Percentiles rank a stretch among this genome's conserved stretches.
phyloP scores from a whole-genome alignment of 37 sponge, comb jelly and placozoan species.

The Corticium candelabrum region DNA sequence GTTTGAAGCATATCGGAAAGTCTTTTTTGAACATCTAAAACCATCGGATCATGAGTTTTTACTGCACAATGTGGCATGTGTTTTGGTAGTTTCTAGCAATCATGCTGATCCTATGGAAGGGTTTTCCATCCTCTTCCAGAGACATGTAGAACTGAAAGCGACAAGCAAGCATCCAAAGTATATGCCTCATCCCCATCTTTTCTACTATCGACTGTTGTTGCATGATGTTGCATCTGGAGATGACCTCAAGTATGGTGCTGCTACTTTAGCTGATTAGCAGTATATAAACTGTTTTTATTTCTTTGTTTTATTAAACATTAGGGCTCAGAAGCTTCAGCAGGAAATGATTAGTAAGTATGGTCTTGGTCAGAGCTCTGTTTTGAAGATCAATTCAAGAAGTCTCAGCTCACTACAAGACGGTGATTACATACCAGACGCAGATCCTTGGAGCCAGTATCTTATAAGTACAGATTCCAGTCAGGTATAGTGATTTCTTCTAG shows the following conservation, averaged over 20 bases:
- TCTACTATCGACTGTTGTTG: conserved; percentile 55
- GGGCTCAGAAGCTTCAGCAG: conserved; percentile 29
- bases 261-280: no score
- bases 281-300: no score
- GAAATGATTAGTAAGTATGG: conserved; percentile 30
- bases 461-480: no score
- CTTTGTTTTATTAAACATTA: conserved; percentile 3
- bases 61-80: conserved; percentile 32
- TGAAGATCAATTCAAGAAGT: conserved; percentile 46
- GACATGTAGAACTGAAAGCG: conserved; percentile 37
- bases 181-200: conserved; percentile 22
- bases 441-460: background rate
- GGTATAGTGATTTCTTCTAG: no score
- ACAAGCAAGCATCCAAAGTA: conserved; percentile 35
- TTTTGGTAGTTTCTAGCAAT: conserved; percentile 59
- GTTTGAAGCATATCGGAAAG: conserved; percentile 77
- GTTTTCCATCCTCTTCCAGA: conserved; percentile 34
- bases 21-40: conserved; percentile 54
- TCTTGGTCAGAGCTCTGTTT: conserved; percentile 22
- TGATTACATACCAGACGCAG: background rate
- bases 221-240: conserved; percentile 37
- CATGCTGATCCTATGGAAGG: conserved; percentile 46
- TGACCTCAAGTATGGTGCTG: conserved; percentile 18
- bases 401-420: no score
- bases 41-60: conserved; percentile 36